These are phyloP conservation scores for Xerus rutilus DNA, from an alignment of 2,797 vertebrate genomes.

Conservation along the genomic window DNA sequence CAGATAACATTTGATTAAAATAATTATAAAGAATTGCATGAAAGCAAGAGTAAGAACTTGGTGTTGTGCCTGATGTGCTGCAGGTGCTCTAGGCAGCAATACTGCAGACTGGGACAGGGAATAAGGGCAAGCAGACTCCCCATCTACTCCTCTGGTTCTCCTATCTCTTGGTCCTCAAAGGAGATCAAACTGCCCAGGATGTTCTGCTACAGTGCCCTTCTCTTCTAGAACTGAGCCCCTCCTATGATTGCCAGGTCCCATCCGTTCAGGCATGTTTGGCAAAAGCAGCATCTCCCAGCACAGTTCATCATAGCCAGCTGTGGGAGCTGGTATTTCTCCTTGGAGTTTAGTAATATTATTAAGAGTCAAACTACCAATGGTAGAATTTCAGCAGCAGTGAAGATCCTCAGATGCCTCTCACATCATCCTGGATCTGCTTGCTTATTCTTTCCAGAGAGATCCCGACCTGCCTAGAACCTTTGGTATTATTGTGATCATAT, in stretches of 20 bases:
- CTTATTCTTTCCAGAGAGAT: background rate
- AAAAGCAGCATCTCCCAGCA: background rate
- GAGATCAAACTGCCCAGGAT: background rate
- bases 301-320: background rate
- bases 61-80: background rate
- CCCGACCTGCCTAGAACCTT: background rate
- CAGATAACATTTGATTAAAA: background rate
- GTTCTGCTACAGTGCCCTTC: background rate
- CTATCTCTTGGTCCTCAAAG: background rate
- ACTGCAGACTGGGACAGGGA: too few species aligned
- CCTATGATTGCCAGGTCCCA: accelerated
- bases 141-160: accelerated
- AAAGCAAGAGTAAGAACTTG: background rate
- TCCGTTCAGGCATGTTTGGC: background rate
- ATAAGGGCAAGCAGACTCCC: accelerated
- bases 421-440: accelerated
- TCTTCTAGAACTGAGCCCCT: background rate
- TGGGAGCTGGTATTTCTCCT: background rate
- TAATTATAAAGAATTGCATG: background rate
- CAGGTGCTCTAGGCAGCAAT: background rate
- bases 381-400: background rate
- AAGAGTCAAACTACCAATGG: background rate
- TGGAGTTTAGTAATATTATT: background rate
- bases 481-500: background rate
- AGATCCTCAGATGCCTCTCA: background rate